These are phyloP conservation scores for Okamejei kenojei DNA, from an alignment of 2,797 vertebrate genomes.

Conservation along the genomic window DNA sequence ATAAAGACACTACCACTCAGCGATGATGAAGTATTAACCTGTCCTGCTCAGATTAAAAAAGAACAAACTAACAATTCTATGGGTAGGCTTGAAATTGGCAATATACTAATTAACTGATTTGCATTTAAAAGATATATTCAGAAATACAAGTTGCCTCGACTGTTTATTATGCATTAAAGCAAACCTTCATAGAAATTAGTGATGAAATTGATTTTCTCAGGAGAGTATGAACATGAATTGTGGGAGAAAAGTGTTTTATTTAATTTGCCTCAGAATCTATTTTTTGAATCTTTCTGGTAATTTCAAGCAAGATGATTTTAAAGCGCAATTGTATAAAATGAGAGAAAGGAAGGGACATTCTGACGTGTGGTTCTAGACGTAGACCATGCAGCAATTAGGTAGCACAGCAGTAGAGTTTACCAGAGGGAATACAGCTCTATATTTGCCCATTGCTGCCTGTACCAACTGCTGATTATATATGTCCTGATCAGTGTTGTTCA, in stretches of 20 bases:
- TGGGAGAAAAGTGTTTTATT: not conserved
- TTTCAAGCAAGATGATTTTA: not conserved
- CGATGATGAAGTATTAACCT: not conserved
- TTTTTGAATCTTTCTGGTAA: not conserved
- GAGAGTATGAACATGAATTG: not conserved
- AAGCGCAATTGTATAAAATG: not conserved
- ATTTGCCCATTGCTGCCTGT: no score
- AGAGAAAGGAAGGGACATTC: no score
- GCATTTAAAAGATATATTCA: not conserved
- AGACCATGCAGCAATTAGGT: not conserved
- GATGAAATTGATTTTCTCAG: not conserved
- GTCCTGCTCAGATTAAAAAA: not conserved
- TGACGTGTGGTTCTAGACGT: not conserved
- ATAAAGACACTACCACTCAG: no score
- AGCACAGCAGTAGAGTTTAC: no score
- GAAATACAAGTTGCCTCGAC: not conserved
- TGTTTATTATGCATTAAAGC: not conserved
- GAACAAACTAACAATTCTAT: not conserved
- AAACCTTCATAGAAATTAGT: not conserved
- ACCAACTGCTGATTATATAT: no score
- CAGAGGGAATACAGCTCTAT: no score
- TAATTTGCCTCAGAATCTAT: no score
- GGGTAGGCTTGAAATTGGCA: not conserved
- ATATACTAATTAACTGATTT: not conserved
- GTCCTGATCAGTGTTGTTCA: no score